Evolutionary conservation across 2,113 vertebrate species (phyloP), one percentile per base, ranked within the genome.

Genomic region (Plotosus lineatus): DNA sequence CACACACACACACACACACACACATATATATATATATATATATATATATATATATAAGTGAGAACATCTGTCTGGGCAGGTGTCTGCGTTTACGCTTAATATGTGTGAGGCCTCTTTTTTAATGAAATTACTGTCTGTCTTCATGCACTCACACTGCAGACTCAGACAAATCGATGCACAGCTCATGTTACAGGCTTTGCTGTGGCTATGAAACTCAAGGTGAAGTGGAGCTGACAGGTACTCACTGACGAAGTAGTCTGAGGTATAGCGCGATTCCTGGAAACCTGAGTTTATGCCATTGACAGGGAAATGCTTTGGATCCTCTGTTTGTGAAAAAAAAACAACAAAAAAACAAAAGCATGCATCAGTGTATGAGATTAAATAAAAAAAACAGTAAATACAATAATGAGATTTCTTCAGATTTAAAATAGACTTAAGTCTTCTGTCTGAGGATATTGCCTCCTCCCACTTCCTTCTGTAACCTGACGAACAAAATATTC

Each of bases 191-290:
- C 65, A 46, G 76, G 58, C 51, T 74, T 31, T 42, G 61, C 51
- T 38, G 36, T 72, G 38, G 58, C 31, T 63, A n/a, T 61, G 79
- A 75, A 78, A 40, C 71, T 55, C 15, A 79, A 12, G 66, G 50
- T 79, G 75, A 82, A 44, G 19, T n/a, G 36, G 5, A 36, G 60
- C 40, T 78, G 68, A 78, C 50, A 77, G 79, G 56, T 90, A 98
- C 98, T 99, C 96, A 99, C 98, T 98, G 92, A 97, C 95, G 93
- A 97, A 97, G 93, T 98, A 99, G 92, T 98, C 96, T 89, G 97
- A 96, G 91, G 95, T 95, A 91, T 97, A 98, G 85, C 96, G 95
- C 85, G 96, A 97, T 91, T 99, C 98, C 83, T 96, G 96, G 87
- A 96, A 98, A 19, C 92, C 89, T 75, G 96, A 91, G 85, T 86